Percentiles rank a stretch among this genome's conserved stretches.
phyloP scores from a whole-genome alignment of 2,888 invertebrate species.

The Acheta domesticus region DNA sequence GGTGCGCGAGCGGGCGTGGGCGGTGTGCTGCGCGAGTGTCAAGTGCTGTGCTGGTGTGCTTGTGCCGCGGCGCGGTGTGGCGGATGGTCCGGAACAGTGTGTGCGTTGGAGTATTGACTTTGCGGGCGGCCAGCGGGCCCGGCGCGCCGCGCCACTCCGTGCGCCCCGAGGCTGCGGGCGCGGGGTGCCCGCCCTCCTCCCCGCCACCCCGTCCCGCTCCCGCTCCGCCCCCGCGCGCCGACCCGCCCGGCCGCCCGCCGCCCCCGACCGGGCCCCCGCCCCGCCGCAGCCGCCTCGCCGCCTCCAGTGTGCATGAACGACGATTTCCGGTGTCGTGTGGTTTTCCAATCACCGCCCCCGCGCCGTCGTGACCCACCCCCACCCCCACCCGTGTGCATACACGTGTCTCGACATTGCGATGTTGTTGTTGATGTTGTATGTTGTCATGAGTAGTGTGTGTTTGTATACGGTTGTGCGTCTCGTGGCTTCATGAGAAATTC shows the following conservation, averaged over 20 bases:
- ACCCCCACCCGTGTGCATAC: background rate
- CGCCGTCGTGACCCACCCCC: no score
- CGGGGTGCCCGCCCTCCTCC: no score
- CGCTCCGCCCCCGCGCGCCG: background rate
- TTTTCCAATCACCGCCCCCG: background rate
- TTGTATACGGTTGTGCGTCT: background rate
- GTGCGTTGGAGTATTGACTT: slow-evolving; percentile 3
- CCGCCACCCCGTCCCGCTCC: background rate
- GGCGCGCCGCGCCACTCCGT: no score
- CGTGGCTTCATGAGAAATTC: background rate
- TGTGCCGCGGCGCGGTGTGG: slow-evolving; percentile 12
- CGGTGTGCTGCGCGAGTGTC: slow-evolving; percentile 19
- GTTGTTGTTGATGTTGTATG: background rate
- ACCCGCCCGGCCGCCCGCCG: slow-evolving; percentile 39
- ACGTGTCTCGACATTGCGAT: background rate
- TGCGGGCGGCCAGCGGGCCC: slow-evolving; percentile 19
- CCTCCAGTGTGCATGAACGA: slow-evolving; percentile 35
- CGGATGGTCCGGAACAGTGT: background rate
- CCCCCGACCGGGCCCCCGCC: slow-evolving; percentile 46
- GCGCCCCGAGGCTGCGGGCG: no score
- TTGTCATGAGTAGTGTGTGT: background rate
- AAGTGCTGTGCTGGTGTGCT: background rate
- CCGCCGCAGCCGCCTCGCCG: slow-evolving; percentile 37
- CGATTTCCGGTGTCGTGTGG: slow-evolving; percentile 18
- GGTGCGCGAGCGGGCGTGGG: slow-evolving; percentile 30